These are phyloP conservation scores for Panthera tigris DNA, from an alignment of 2,113 vertebrate genomes.

Conservation along the genomic window DNA sequence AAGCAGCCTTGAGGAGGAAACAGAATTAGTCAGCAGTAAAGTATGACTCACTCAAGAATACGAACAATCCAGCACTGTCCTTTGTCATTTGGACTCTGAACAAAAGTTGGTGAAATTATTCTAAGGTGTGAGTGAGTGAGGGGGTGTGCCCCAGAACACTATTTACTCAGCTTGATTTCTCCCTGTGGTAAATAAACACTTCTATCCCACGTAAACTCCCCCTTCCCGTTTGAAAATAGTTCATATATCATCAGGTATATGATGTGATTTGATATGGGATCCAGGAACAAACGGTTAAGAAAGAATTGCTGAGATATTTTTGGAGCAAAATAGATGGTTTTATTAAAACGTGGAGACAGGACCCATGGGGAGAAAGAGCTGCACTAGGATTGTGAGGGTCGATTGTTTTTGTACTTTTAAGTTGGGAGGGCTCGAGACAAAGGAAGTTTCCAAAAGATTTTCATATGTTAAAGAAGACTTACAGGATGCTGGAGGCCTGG, in stretches of 20 bases:
- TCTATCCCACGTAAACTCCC: not conserved
- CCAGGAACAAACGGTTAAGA: not conserved
- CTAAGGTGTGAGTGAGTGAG: not conserved
- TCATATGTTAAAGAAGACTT: not conserved
- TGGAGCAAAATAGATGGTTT: not conserved
- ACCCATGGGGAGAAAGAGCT: not conserved
- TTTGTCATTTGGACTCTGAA: conserved; percentile 27
- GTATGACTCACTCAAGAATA: not conserved
- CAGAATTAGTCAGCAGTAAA: not conserved
- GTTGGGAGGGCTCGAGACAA: not conserved
- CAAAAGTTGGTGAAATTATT: not conserved
- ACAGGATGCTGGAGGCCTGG: not conserved
- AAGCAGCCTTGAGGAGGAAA: not conserved
- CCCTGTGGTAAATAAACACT: not conserved
- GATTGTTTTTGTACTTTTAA: not conserved
- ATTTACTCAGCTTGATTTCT: not conserved
- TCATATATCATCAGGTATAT: not conserved
- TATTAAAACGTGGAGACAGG: not conserved
- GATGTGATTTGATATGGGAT: not conserved
- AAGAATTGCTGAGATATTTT: not conserved
- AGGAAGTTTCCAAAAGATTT: not conserved
- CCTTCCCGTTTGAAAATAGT: not conserved
- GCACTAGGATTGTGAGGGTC: not conserved
- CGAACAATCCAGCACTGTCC: not conserved
- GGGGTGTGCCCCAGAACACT: not conserved